These are phyloP conservation scores for Amia ocellicauda DNA, from an alignment of 2,113 vertebrate species.

Conservation along the genomic window DNA sequence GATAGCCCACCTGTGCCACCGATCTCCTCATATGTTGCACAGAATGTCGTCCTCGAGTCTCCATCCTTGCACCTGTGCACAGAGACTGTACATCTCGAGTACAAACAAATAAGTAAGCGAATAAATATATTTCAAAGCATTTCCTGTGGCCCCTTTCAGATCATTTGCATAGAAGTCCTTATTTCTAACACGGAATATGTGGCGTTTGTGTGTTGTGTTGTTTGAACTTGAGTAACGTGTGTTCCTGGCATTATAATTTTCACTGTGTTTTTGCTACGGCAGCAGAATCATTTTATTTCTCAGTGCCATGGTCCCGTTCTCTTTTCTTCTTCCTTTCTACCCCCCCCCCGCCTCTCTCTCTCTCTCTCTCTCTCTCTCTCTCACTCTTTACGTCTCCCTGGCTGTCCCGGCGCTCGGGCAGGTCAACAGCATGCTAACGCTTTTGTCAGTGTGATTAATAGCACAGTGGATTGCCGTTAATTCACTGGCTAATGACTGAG, in stretches of 20 bases:
- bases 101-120: too few relatives aligned
- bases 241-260: not conserved
- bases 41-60: too few relatives aligned
- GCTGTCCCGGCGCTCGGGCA: constrained; percentile 66
- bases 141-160: too few relatives aligned
- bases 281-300: constrained; percentile 32
- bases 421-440: constrained; percentile 79
- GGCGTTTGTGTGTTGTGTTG: too few relatives aligned
- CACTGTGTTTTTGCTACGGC: constrained; percentile 11
- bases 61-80: too few relatives aligned
- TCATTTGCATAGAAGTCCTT: too few relatives aligned
- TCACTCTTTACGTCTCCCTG: constrained; percentile 30
- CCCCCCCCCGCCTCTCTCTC: constrained; percentile 7
- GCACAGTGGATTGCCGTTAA: constrained; percentile 89
- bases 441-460: constrained; percentile 99
- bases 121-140: too few relatives aligned
- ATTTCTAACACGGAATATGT: too few relatives aligned
- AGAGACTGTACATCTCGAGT: too few relatives aligned
- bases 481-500: constrained; percentile 99
- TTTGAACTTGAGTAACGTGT: too few relatives aligned
- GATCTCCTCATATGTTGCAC: too few relatives aligned
- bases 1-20: too few relatives aligned
- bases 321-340: not conserved
- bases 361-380: constrained; percentile 25
- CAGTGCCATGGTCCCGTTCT: constrained; percentile 37